Base-by-base conservation (phyloP, 2,888 invertebrate species). In the Eristalis pertinax region DNA sequence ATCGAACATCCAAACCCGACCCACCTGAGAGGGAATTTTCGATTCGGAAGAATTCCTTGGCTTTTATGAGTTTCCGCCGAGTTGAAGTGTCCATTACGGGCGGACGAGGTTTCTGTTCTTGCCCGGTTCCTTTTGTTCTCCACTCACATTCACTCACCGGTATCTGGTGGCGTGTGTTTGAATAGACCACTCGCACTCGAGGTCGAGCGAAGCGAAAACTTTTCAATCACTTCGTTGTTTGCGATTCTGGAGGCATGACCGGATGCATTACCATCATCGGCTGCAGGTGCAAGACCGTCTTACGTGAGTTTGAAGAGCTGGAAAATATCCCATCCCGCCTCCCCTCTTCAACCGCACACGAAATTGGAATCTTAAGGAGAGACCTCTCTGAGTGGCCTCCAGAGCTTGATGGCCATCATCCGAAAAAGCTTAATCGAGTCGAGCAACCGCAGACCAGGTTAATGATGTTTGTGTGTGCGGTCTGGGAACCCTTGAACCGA, bases 1-100 rank as follows among this genome's bases (percentile, higher is more conserved):
- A 62, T 79, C 38, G 38, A 72, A 70, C 43, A 13, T 24, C 62
- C n/a, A 26, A 29, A 8, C 41, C 15, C 7, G 38, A 68, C 19
- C 19, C 19, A 35, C 41, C 35, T 11, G 63, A 72, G 43, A 43
- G 50, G 26, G 60, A 69, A 64, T 67, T 76, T 78, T 86, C 78
- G 78, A 67, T 83, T 78, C 74, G 24, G 72, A 50, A 19, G 50
- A 72, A 72, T 81, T 77, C 64, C 41, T 76, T 63, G 58, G 72
- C 29, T 82, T 78, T 70, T 73, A 82, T 67, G 68, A 82, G 65
- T 75, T 78, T 83, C 70, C 65, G 64, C 10, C 38, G 35, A 75
- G 74, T 83, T 86, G 64, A 79, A 86, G 86, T 78, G 75, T 75
- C 86, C 83, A 86, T 86, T 86, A 86, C 78, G 67, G 38, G 26